These are phyloP conservation scores for Tapera naevia DNA, from an alignment of 2,797 vertebrate species.

Conservation along the genomic window DNA sequence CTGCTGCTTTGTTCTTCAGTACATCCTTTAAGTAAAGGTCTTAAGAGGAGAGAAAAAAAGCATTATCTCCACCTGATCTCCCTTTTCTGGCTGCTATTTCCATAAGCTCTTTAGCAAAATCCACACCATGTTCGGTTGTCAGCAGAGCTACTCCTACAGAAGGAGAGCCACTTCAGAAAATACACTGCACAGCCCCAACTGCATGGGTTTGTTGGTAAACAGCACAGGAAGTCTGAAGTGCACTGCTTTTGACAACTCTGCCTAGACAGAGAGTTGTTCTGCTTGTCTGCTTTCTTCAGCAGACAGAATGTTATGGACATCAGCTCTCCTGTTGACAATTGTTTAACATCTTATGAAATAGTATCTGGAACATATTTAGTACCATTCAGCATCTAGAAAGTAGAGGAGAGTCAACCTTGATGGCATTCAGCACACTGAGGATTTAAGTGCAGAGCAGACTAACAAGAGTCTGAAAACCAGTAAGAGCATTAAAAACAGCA, in stretches of 20 bases:
- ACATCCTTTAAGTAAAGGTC: not conserved
- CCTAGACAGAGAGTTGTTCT: not conserved
- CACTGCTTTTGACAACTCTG: not conserved
- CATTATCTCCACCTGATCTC: not conserved
- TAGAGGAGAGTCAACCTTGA: not conserved
- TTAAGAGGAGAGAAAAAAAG: not conserved
- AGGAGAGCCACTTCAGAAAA: not conserved
- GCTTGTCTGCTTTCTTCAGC: not conserved
- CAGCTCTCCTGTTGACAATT: not conserved
- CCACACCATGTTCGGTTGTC: not conserved
- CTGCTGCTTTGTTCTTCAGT: not conserved
- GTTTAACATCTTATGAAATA: not conserved
- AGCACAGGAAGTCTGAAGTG: not conserved
- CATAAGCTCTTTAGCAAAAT: not conserved
- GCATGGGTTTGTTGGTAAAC: not conserved
- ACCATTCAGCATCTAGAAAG: not conserved
- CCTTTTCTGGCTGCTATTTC: not conserved
- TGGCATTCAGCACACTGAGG: not conserved
- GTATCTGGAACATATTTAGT: not conserved
- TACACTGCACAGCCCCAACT: accelerated
- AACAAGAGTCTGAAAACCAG: not conserved
- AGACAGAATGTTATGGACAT: accelerated
- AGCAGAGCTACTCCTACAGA: not conserved
- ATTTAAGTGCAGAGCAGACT: not conserved
- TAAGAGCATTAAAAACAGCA: not conserved